Evolutionary conservation across 2,888 invertebrate genomes (phyloP), one percentile per base, ranked within the genome.

Genomic region (Papilio demoleus): DNA sequence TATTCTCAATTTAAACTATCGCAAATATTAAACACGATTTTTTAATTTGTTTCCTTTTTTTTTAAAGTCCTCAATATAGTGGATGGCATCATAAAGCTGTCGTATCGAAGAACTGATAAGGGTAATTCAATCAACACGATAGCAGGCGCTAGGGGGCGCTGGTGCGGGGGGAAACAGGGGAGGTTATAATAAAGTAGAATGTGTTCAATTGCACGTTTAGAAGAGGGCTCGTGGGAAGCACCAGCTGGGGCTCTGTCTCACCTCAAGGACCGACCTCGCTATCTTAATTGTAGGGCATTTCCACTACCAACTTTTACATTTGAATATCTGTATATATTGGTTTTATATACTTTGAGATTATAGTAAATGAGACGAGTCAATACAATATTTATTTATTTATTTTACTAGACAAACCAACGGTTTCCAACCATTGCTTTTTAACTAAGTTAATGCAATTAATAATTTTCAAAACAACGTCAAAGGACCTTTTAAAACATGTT

Each of bases 161-260:
- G 47, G 22, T 47, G 22, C 9, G 45, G 9, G 5, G 1, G 47
- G 47, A 12, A 47, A 6, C 31, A 47, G 47, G n/a, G 31, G 34
- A 27, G 42, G 62, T 17, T 27, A 45, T 14, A 60, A 60, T 19
- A 50, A 50, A 45, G 38, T 12, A 24, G 6, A 17, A 38, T 22
- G 60, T 58, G 50, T 68, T 68, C 31, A 62, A 64, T 59, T 68
- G 38, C n/a, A 38, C 45, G 47, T 64, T 59, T 64, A 11, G 42
- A 27, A 68, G 45, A 27, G 59, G 59, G 58, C 63, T 59, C 68
- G 47, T 59, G 68, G 68, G 68, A 68, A 64, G 58, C 6, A 24
- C 31, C 68, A 58, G 63, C 63, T 68, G 68, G n/a, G 40, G 19
- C 24, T 14, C 24, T 53, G 53, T 56, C 31, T 31, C 53, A n/a